A percentile compares a stretch with the other conserved stretches of the same genome.
These are phyloP conservation scores for Kryptolebias ocellatus DNA, from an alignment of 2,797 vertebrate species.

Conservation along the genomic window DNA sequence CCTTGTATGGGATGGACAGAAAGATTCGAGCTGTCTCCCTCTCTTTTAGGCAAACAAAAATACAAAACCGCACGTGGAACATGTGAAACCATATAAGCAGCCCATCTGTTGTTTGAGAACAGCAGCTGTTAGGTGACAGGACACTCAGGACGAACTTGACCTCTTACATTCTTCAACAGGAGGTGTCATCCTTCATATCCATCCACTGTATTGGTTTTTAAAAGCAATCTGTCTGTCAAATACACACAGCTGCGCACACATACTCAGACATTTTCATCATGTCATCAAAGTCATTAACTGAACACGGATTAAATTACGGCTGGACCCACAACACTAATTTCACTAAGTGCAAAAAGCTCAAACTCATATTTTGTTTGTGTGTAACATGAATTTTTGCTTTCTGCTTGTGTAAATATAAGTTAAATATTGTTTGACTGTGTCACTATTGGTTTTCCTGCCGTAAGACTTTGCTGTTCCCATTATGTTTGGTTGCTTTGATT, in stretches of 20 bases:
- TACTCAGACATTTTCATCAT: constrained; percentile 14
- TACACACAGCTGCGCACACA: constrained; percentile 17
- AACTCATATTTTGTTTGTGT: constrained; percentile 24
- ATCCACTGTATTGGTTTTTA: constrained; percentile 31
- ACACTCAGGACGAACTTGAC: constrained; percentile 38
- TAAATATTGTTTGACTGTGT: constrained; percentile 4
- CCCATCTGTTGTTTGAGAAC: constrained; percentile 59
- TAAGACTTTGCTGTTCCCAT: constrained; percentile 1
- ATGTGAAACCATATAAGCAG: constrained; percentile 14
- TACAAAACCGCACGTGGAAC: constrained; percentile 3
- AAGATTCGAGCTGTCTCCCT: constrained; percentile 29
- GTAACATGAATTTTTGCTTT: neutral
- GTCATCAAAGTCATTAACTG: constrained; percentile 71
- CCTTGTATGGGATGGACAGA: constrained; percentile 8
- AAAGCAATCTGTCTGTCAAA: constrained; percentile 32
- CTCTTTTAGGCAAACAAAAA: neutral
- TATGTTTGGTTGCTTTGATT: neutral
- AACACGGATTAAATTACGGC: constrained; percentile 68
- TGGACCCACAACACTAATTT: constrained; percentile 61
- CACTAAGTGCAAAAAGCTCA: constrained; percentile 65
- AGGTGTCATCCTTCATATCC: constrained; percentile 19
- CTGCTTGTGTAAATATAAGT: constrained; percentile 2
- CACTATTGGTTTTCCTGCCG: neutral
- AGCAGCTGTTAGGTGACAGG: constrained; percentile 51
- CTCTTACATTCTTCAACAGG: constrained; percentile 33